These are phyloP conservation scores for Heliconius hewitsoni DNA, from an alignment of 1,140 invertebrate species.

Conservation along the genomic window DNA sequence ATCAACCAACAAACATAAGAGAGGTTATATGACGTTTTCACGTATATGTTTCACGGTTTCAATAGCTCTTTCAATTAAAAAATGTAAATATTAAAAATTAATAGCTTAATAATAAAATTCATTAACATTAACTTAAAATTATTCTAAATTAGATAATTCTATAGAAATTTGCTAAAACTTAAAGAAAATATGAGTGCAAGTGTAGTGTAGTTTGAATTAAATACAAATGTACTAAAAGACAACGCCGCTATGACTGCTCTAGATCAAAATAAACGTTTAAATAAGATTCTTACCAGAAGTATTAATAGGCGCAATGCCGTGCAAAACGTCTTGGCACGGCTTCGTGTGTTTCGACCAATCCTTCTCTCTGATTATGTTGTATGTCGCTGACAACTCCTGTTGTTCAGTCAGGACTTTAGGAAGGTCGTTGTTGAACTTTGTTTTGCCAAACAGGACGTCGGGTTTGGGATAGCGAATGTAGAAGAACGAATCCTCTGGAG, in stretches of 20 bases:
- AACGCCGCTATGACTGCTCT: background rate
- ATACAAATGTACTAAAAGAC: background rate
- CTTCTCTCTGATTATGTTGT: slow-evolving; percentile 65
- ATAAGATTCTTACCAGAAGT: slow-evolving; percentile 57
- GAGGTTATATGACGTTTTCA: too few relatives aligned
- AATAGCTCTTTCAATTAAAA: too few relatives aligned
- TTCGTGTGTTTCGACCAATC: slow-evolving; percentile 86
- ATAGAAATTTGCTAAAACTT: too few relatives aligned
- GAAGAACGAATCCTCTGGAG: slow-evolving; percentile 87
- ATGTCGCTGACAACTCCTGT: slow-evolving; percentile 54
- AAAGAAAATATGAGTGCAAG: background rate
- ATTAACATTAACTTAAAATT: too few relatives aligned
- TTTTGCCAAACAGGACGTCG: slow-evolving; percentile 62
- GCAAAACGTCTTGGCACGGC: slow-evolving; percentile 85
- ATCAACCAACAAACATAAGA: too few relatives aligned
- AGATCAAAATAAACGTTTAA: background rate
- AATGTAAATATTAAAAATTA: too few relatives aligned
- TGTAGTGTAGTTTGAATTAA: background rate
- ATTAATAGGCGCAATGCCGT: slow-evolving; percentile 69
- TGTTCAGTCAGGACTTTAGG: slow-evolving; percentile 43
- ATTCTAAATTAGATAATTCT: too few relatives aligned
- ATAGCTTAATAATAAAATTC: too few relatives aligned
- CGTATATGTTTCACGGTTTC: too few relatives aligned
- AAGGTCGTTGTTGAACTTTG: slow-evolving; percentile 49
- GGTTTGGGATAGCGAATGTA: slow-evolving; percentile 83